Evolutionary conservation across 2,113 vertebrate species (phyloP).

Genomic region (Dicrurus megarhynchus): DNA sequence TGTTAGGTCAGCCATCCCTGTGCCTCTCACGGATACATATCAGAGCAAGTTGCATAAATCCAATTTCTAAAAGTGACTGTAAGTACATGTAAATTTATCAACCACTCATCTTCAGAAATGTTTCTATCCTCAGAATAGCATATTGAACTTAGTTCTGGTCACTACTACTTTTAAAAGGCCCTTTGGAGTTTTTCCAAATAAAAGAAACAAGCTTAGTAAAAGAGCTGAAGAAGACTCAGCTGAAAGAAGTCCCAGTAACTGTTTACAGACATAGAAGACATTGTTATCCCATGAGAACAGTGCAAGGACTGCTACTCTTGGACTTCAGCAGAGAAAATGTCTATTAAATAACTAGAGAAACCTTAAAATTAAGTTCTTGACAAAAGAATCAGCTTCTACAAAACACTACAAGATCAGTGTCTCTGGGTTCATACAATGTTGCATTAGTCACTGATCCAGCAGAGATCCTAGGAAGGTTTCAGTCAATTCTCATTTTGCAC

Average conservation of each 20-base stretch:
- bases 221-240: neutral
- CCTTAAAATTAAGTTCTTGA: slow-evolving; percentile 10
- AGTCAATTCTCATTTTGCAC: neutral
- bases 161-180: neutral
- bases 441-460: slow-evolving; percentile 56
- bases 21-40: neutral
- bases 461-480: slow-evolving; percentile 9
- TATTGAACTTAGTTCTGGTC: neutral
- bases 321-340: neutral
- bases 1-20: neutral
- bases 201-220: neutral
- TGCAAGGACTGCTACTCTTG: neutral
- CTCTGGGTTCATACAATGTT: neutral
- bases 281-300: neutral
- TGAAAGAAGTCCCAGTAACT: neutral
- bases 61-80: neutral
- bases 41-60: neutral
- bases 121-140: neutral
- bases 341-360: slow-evolving; percentile 15
- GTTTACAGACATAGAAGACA: neutral
- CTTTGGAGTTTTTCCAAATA: neutral
- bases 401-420: neutral
- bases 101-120: neutral
- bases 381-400: slow-evolving; percentile 34
- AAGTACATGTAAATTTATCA: neutral